These are phyloP conservation scores for Boloria euphrosyne DNA, from an alignment of 2,888 invertebrate genomes.

Conservation along the genomic window DNA sequence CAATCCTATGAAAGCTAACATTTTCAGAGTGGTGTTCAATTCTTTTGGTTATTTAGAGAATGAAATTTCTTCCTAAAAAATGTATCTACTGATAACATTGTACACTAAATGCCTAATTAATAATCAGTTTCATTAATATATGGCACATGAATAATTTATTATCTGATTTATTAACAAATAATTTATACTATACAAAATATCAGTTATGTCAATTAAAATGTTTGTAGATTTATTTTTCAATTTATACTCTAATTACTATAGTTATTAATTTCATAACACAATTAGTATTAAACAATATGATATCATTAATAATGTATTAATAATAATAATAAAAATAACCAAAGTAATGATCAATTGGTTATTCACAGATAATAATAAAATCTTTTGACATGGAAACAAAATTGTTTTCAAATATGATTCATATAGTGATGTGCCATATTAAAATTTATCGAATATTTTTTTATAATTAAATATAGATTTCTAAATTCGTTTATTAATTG, in stretches of 20 bases:
- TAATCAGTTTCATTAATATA: background rate
- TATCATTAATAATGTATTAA: no score
- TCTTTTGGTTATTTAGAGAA: constrained; percentile 6
- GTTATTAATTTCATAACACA: no score
- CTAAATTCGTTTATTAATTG: background rate
- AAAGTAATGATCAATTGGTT: no score
- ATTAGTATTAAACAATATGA: no score
- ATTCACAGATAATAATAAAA: no score
- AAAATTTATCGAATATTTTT: background rate
- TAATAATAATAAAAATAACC: no score
- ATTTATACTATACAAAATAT: no score
- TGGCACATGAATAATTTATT: no score
- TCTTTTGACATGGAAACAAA: background rate
- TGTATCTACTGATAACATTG: constrained; percentile 43
- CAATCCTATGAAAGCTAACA: constrained; percentile 39
- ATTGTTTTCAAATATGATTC: background rate
- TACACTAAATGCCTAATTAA: constrained; percentile 9
- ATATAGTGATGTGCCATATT: constrained; percentile 1
- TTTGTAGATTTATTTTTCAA: no score
- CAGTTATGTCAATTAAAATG: no score
- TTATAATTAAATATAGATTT: background rate
- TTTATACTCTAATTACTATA: no score
- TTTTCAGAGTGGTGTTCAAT: constrained; percentile 31
- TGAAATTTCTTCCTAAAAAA: background rate
- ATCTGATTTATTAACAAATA: no score